phyloP scores from a whole-genome alignment of 2,888 invertebrate species.

The Phyllotreta striolata region DNA sequence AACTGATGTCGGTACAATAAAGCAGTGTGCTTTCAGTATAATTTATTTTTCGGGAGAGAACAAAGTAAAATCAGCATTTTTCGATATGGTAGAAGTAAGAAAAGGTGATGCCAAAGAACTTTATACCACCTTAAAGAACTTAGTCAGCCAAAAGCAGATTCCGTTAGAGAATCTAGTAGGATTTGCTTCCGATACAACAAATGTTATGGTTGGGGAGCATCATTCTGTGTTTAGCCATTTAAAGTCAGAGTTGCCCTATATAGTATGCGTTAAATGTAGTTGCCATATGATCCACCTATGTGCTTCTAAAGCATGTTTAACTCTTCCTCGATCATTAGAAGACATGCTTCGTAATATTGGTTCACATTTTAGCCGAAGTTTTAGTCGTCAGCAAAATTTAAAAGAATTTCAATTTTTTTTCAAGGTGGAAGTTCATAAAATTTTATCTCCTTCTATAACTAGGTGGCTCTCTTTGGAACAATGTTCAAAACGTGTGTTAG shows the following conservation, averaged over 20 bases:
- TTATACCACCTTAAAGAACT: no score
- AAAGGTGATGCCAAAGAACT: slow-evolving; percentile 14
- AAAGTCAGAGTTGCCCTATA: slow-evolving; percentile 34
- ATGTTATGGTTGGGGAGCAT: slow-evolving; percentile 31
- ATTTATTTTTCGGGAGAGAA: slow-evolving; percentile 1
- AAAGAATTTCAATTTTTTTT: slow-evolving; percentile 53
- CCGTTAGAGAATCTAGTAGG: slow-evolving; percentile 25
- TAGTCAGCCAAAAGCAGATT: slow-evolving; percentile 5
- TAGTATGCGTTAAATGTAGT: slow-evolving; percentile 52
- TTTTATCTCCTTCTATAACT: slow-evolving; percentile 43
- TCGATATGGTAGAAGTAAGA: slow-evolving; percentile 12
- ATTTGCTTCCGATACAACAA: slow-evolving; percentile 32
- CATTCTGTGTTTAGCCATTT: slow-evolving; percentile 24
- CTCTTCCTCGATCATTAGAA: slow-evolving; percentile 49
- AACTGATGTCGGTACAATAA: slow-evolving; percentile 25
- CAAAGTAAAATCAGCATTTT: slow-evolving; percentile 15
- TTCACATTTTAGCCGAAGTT: slow-evolving; percentile 44
- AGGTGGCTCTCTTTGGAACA: slow-evolving; percentile 53
- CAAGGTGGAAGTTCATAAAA: slow-evolving; percentile 51
- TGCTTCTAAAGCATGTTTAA: slow-evolving; percentile 52
- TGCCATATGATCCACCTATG: slow-evolving; percentile 54
- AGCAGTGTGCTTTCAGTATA: slow-evolving; percentile 34
- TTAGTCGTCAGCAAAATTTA: slow-evolving; percentile 42
- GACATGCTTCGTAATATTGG: slow-evolving; percentile 48
- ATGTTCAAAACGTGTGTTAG: slow-evolving; percentile 53